Conservation (phyloP, 2,888 invertebrate genomes). For the Caenorhabditis wallacei region DNA sequence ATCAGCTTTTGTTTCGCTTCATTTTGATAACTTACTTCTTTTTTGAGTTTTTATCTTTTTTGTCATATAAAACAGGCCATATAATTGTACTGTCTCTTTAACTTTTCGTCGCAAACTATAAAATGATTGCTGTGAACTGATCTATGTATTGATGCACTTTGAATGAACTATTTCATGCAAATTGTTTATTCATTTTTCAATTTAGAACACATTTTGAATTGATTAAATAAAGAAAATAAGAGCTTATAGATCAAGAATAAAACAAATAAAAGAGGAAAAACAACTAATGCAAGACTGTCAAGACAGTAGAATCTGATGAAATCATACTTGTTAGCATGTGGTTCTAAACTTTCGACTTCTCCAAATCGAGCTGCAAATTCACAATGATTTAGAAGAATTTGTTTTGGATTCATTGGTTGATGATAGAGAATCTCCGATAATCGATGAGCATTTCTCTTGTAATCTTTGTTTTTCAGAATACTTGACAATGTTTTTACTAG, state of each 20-base stretch:
- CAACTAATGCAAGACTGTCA: constrained; percentile 24
- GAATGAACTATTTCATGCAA: constrained; percentile 2
- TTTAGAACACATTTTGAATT: background rate
- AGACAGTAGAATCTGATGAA: constrained; percentile 52
- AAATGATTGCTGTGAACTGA: background rate
- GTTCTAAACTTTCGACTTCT: constrained; percentile 47
- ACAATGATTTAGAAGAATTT: constrained; percentile 39
- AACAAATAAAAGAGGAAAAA: constrained; percentile 3
- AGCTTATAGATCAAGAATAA: constrained; percentile 9
- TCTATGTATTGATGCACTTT: constrained; percentile 15
- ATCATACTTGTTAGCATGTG: constrained; percentile 46
- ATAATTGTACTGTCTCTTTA: constrained; percentile 9
- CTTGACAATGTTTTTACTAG: constrained; percentile 42
- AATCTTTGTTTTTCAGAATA: constrained; percentile 43
- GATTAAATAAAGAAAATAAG: constrained; percentile 13
- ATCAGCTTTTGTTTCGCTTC: constrained; percentile 39
- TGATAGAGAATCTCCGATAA: constrained; percentile 46
- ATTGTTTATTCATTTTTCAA: constrained; percentile 41
- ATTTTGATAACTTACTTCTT: constrained; percentile 39
- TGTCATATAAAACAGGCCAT: constrained; percentile 12
- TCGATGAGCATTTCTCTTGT: constrained; percentile 28
- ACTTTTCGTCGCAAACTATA: background rate
- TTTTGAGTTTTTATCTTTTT: background rate
- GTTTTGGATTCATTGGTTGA: constrained; percentile 44
- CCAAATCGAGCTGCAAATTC: constrained; percentile 57